Conservation (phyloP, 2,888 invertebrate genomes). For the Nineta flava region DNA sequence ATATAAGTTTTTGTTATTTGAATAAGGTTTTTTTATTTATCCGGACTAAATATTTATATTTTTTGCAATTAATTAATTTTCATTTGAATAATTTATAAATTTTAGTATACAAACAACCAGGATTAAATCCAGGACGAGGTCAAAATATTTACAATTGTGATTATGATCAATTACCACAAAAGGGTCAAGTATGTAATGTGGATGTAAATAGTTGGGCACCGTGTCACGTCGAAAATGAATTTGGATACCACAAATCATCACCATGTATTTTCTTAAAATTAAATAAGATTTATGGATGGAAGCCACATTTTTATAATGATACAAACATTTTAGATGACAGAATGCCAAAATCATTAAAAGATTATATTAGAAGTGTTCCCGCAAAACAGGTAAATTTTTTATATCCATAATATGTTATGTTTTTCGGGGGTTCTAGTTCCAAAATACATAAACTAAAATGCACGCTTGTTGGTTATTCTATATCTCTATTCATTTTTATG, state of each 20-base stretch:
- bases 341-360: constrained; percentile 59
- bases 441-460: too few relatives aligned
- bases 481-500: too few relatives aligned
- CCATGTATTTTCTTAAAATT: constrained; percentile 92
- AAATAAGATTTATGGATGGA: constrained; percentile 89
- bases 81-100: constrained; percentile 9
- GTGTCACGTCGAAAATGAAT: constrained; percentile 71
- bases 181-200: constrained; percentile 73
- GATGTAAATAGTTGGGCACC: constrained; percentile 66
- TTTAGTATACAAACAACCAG: constrained; percentile 59
- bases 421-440: too few relatives aligned
- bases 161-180: constrained; percentile 50
- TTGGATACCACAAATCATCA: constrained; percentile 78
- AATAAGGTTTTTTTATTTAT: too few relatives aligned
- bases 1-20: too few relatives aligned
- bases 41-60: too few relatives aligned
- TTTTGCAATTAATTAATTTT: too few relatives aligned
- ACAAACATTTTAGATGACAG: constrained; percentile 47
- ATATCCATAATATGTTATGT: not conserved
- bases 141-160: constrained; percentile 63
- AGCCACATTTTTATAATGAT: constrained; percentile 65
- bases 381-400: not conserved
- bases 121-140: constrained; percentile 52
- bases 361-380: constrained; percentile 37
- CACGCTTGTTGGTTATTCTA: too few relatives aligned